Evolutionary conservation across 2,797 vertebrate genomes (phyloP).

Genomic region (Prunella strophiata): DNA sequence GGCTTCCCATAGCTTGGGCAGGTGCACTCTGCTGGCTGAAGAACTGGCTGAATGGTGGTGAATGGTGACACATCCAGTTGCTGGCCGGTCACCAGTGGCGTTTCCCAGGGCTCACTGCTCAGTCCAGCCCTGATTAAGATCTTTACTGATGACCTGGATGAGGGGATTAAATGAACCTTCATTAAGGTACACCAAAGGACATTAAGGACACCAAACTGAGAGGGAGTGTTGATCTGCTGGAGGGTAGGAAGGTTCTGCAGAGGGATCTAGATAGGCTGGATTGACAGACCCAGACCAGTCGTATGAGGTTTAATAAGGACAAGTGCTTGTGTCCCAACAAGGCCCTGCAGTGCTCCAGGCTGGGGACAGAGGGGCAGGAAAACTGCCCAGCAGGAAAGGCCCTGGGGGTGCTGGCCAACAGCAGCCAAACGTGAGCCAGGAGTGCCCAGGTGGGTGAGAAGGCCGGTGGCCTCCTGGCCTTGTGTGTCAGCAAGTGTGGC

Average conservation of each 20-base stretch:
- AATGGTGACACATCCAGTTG: neutral
- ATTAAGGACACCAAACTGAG: neutral
- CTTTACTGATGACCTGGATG: neutral
- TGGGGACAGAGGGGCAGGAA: neutral
- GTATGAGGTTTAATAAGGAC: neutral
- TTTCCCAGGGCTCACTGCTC: neutral
- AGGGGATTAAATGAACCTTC: neutral
- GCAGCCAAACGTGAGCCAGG: fast-evolving
- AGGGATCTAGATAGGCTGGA: neutral
- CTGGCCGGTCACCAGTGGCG: fast-evolving
- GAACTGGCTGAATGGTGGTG: neutral
- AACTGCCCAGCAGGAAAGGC: neutral
- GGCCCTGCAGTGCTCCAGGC: neutral
- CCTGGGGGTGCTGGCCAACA: neutral
- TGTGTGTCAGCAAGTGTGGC: neutral
- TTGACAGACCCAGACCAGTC: fast-evolving
- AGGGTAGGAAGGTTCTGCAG: neutral
- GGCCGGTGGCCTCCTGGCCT: fast-evolving
- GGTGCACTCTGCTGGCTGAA: neutral
- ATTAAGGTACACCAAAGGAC: neutral
- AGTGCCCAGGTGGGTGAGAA: neutral
- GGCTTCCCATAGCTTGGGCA: neutral
- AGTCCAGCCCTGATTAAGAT: neutral
- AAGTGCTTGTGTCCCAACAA: neutral
- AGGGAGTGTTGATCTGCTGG: neutral